Evolutionary conservation across 2,113 vertebrate genomes (phyloP).

Genomic region (Brachionichthys hirsutus): DNA sequence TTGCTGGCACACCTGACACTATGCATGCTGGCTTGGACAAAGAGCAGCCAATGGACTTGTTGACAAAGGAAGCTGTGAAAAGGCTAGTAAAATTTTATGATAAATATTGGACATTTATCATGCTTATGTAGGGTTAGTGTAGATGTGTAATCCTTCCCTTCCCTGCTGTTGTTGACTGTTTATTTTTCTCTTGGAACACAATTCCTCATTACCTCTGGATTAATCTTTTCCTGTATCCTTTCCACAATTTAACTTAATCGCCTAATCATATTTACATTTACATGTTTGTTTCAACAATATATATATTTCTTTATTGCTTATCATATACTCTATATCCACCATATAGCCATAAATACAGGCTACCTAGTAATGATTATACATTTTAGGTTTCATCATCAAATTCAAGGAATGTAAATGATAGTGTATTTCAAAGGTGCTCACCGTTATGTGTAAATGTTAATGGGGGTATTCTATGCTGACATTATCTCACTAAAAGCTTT

Average conservation of each 20-base stretch:
- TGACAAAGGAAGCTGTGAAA: constrained; percentile 72
- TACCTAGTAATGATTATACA: not conserved
- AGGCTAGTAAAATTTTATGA: constrained; percentile 90
- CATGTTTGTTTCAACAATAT: not conserved
- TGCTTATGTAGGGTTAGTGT: constrained; percentile 59
- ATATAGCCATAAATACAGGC: not conserved
- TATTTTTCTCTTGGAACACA: not conserved
- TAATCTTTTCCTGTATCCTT: not conserved
- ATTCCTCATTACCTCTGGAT: not conserved
- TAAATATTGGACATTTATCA: constrained; percentile 88
- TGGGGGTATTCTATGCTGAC: constrained; percentile 1
- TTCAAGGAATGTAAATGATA: not conserved
- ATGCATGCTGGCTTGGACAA: constrained; percentile 33
- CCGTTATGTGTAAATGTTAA: constrained; percentile 16
- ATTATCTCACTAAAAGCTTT: not conserved
- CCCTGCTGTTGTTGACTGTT: not conserved
- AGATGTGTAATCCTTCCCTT: constrained; percentile 5
- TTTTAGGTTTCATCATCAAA: constrained; percentile 4
- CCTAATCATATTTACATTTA: not conserved
- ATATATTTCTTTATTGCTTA: not conserved
- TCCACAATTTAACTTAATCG: not conserved
- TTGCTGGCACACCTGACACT: constrained; percentile 27
- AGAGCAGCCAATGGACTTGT: constrained; percentile 59
- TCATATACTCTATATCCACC: not conserved
- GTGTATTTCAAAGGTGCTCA: constrained; percentile 9